Evolutionary conservation across 2,888 invertebrate species (phyloP), one percentile per base, ranked within the genome.

Genomic region (Stegana nigrithorax): DNA sequence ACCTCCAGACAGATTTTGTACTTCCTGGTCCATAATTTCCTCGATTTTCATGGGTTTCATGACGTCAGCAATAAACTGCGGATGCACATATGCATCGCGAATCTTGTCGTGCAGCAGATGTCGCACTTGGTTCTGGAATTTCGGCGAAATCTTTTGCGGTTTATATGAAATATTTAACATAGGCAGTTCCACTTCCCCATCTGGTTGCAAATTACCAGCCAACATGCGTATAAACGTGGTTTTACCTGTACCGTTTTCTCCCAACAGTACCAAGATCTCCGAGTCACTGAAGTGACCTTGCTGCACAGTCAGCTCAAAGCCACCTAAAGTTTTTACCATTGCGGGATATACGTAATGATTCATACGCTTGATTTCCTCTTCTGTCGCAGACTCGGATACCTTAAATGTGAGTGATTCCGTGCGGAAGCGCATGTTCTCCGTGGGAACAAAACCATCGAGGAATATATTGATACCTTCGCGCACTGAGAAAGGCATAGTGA

Each of bases 401-500:
- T 98, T 99, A 86, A 99, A 99, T 12, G 97, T 94, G 55, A 99
- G 88, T 1, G 98, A 97, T 84, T 96, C 94, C 73, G 99, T 98
- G 65, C 99, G 91, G 89, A 99, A 99, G 82, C 99, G 91, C 87
- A 99, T 91, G 87, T 99, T 99, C 87, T 99, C 99, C 14, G 99
- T 98, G 19, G 98, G 98, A 21, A 99, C 97, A 87, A 98, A 99
- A 55, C 99, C 99, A 86, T 99, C 99, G 80, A 99, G 89, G 88
- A 99, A 99, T 81, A 99, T 98, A 85, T 99, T 99, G 81, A 99
- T 99, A 80, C 98, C 99, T 94, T 99, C 99, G 77, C 99, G 90
- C 6, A 99, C 99, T 23, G 98, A 98, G 89, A 97, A 98, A 58
- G 99, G 99, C 96, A 98, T 96, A 85, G 99, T 99, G 65, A 99